Evolutionary conservation across 64 coral and sea anemone genomes (phyloP).

Genomic region (Cladopsammia gracilis): DNA sequence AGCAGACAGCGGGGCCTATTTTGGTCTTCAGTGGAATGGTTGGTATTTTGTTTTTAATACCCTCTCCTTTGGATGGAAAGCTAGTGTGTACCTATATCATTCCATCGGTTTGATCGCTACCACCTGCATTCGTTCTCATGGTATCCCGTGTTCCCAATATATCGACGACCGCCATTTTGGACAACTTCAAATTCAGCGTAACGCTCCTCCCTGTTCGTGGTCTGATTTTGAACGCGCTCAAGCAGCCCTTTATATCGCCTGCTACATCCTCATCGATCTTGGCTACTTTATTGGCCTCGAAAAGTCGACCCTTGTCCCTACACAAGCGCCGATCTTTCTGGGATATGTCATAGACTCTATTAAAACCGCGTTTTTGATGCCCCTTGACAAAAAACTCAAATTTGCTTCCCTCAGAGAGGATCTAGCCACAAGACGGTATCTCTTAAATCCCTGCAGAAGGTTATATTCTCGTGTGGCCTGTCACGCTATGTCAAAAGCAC

Average conservation of each 20-base stretch:
- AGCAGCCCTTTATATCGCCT: too few relatives aligned
- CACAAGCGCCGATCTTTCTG: too few relatives aligned
- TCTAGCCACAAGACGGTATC: background rate
- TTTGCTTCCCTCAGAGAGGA: too few relatives aligned
- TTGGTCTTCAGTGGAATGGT: background rate
- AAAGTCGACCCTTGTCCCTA: too few relatives aligned
- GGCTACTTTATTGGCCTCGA: too few relatives aligned
- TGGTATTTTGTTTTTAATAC: slow-evolving; percentile 47
- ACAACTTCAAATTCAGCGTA: background rate
- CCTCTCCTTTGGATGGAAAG: slow-evolving; percentile 27
- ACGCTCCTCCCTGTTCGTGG: background rate
- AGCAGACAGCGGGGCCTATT: background rate
- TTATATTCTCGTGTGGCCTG: background rate
- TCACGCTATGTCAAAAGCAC: background rate
- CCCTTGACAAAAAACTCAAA: background rate
- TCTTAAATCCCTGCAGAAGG: slow-evolving; percentile 3
- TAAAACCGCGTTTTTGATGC: background rate
- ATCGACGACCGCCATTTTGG: background rate
- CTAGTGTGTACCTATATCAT: slow-evolving; percentile 1
- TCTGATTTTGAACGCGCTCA: background rate
- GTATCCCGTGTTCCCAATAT: background rate
- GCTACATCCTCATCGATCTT: too few relatives aligned
- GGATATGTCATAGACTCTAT: too few relatives aligned
- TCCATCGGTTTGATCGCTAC: background rate
- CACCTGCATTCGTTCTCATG: background rate